These are phyloP conservation scores for Colistium nudipinnis DNA, from an alignment of 2,113 vertebrate species.

Conservation along the genomic window DNA sequence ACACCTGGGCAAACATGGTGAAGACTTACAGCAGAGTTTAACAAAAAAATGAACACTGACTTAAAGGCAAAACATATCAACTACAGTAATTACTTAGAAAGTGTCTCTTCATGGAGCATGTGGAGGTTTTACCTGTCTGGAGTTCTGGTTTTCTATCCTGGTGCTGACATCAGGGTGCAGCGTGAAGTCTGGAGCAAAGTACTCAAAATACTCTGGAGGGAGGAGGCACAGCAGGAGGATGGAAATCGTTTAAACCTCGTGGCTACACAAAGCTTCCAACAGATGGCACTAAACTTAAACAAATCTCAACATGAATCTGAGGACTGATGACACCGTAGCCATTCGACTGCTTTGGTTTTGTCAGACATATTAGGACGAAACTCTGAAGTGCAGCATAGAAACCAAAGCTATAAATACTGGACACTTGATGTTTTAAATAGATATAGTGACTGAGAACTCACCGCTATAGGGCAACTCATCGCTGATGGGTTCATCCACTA, in stretches of 20 bases:
- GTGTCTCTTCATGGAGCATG: neutral
- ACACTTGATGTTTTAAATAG: neutral
- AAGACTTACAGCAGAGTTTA: neutral
- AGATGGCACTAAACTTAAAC: neutral
- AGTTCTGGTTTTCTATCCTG: constrained; percentile 98
- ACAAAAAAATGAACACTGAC: too few species aligned
- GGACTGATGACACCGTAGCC: neutral
- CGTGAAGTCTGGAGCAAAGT: constrained; percentile 98
- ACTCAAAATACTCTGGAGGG: constrained; percentile 94
- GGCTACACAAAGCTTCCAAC: neutral
- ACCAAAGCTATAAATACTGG: neutral
- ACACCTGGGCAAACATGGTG: neutral
- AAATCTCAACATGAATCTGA: neutral
- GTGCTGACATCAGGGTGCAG: constrained; percentile 98
- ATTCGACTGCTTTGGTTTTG: neutral
- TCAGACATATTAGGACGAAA: neutral
- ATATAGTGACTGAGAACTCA: constrained; percentile 70
- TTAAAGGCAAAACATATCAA: neutral
- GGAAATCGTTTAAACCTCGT: neutral
- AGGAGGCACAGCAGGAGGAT: neutral
- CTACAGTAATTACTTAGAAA: too few species aligned
- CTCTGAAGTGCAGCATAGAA: neutral
- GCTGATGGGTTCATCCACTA: constrained; percentile 96
- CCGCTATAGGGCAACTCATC: constrained; percentile 97
- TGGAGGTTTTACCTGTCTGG: constrained; percentile 87